phyloP scores from a whole-genome alignment of 2,888 invertebrate genomes.

The Cryptus armator region DNA sequence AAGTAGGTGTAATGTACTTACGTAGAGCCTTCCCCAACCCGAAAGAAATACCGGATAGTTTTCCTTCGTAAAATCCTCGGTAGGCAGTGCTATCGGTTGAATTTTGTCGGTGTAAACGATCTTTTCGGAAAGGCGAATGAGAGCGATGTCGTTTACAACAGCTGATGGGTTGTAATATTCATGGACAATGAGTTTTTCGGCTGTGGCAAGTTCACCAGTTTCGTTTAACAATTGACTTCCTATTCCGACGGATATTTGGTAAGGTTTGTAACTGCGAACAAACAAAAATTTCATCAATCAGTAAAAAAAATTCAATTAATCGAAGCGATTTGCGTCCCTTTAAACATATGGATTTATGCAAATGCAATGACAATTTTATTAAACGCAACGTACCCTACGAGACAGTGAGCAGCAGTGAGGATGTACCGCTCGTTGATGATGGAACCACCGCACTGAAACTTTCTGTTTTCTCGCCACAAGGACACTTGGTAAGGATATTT shows the following conservation, averaged over 20 bases:
- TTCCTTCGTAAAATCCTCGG: background rate
- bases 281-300: background rate
- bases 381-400: background rate
- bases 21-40: conserved; percentile 38
- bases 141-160: conserved; percentile 23
- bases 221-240: conserved; percentile 3
- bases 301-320: no score
- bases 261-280: background rate
- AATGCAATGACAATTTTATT: no score
- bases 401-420: conserved; percentile 30
- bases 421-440: conserved; percentile 20
- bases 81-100: conserved; percentile 42
- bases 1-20: background rate
- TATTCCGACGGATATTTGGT: background rate
- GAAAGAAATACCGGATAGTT: conserved; percentile 17
- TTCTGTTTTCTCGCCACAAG: background rate
- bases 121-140: conserved; percentile 30
- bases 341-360: no score
- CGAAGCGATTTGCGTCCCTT: no score
- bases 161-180: fast-evolving
- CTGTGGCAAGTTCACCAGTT: background rate
- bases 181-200: background rate
- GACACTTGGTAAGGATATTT: conserved; percentile 35
- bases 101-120: conserved; percentile 33
- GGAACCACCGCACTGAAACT: conserved; percentile 32